These are phyloP conservation scores for Helicoverpa armigera DNA, from an alignment of 1,140 invertebrate species.

Conservation along the genomic window DNA sequence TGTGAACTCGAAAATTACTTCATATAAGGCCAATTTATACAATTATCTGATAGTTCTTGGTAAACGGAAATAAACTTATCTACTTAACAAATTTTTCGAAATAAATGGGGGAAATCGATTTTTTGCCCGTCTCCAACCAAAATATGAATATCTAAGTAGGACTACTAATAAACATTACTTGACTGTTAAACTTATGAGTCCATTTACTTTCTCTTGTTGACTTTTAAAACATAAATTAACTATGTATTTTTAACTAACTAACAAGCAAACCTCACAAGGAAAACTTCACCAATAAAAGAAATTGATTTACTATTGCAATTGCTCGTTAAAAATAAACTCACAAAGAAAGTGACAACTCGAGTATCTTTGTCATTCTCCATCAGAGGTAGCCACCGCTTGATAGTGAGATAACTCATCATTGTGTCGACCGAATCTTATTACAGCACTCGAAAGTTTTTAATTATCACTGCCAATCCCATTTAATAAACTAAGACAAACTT, in stretches of 20 bases:
- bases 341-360: conserved; percentile 26
- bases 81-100: too few species aligned
- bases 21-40: neutral
- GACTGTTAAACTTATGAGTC: neutral
- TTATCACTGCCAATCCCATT: conserved; percentile 61
- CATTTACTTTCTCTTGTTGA: conserved; percentile 12
- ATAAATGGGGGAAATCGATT: too few species aligned
- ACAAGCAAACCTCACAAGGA: neutral
- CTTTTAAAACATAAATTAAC: neutral
- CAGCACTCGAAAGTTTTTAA: conserved; percentile 73
- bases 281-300: conserved; percentile 1
- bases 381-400: conserved; percentile 43
- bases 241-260: neutral
- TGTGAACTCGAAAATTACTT: neutral
- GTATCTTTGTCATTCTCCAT: conserved; percentile 20
- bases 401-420: conserved; percentile 54
- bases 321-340: conserved; percentile 35
- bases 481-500: conserved; percentile 15
- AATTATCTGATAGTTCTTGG: neutral
- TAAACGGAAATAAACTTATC: too few species aligned
- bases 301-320: conserved; percentile 24
- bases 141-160: neutral
- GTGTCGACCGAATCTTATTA: conserved; percentile 58
- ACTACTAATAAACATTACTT: neutral
- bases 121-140: neutral